Conservation (phyloP, 1,140 invertebrate genomes). For the Drosophila miranda region DNA sequence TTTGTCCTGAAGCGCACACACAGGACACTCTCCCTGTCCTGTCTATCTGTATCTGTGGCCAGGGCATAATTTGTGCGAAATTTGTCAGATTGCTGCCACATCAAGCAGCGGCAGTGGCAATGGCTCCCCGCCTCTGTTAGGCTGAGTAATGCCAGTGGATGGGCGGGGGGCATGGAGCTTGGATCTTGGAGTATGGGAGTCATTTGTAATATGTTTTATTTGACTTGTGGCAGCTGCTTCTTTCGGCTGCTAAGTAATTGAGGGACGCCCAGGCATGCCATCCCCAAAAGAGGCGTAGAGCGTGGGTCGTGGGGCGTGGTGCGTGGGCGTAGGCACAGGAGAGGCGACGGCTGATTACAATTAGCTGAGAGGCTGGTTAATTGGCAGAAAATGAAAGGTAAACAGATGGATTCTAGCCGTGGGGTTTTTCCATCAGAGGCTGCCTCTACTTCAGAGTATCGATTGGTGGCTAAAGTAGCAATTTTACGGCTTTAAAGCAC, state of each 20-base stretch:
- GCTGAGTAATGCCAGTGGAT: conserved; percentile 61
- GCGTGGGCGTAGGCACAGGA: no score
- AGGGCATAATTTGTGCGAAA: conserved; percentile 78
- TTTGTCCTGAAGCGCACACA: conserved; percentile 39
- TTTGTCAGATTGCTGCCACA: conserved; percentile 77
- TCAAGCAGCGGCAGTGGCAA: not conserved
- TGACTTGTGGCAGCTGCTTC: conserved; percentile 76
- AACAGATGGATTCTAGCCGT: conserved; percentile 13
- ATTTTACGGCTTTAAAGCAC: no score
- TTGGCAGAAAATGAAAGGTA: conserved; percentile 30
- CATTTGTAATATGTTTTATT: conserved; percentile 80
- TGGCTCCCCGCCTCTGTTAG: conserved; percentile 62
- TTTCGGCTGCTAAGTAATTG: conserved; percentile 62
- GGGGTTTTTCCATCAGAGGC: no score
- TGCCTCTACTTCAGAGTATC: no score
- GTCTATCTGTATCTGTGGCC: conserved; percentile 71
- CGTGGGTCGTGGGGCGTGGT: no score
- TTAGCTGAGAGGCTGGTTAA: conserved; percentile 41
- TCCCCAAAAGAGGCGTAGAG: conserved; percentile 23
- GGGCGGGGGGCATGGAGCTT: not conserved
- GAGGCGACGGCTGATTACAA: conserved; percentile 37
- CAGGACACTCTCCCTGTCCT: conserved; percentile 1
- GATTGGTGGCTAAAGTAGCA: no score
- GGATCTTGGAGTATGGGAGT: conserved; percentile 18
- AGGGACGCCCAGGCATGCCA: conserved; percentile 20